Conservation (phyloP, 2,888 invertebrate species). For the Drosophila algonquin region DNA sequence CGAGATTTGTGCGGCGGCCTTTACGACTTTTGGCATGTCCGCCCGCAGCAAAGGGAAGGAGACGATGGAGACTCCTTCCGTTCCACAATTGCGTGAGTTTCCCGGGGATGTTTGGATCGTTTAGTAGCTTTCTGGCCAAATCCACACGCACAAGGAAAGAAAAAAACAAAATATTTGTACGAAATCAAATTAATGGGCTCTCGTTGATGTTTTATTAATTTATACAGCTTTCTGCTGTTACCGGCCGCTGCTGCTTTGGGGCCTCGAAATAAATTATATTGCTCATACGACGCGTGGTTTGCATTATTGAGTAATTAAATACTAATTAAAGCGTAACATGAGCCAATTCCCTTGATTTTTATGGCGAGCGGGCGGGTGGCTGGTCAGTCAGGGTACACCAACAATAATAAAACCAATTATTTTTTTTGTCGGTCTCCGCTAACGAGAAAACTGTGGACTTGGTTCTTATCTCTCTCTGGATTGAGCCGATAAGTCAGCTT, state of each 20-base stretch:
- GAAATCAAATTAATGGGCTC: constrained; percentile 75
- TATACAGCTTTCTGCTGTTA: constrained; percentile 53
- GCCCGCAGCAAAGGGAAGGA: constrained; percentile 19
- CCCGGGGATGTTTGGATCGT: constrained; percentile 6
- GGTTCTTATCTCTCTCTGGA: constrained; percentile 28
- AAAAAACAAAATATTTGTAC: constrained; percentile 66
- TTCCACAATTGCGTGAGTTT: constrained; percentile 48
- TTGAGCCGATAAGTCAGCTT: constrained; percentile 30
- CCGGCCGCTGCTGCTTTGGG: background rate
- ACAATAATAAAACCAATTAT: constrained; percentile 18
- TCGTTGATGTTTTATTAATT: constrained; percentile 77
- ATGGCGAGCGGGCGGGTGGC: constrained; percentile 6
- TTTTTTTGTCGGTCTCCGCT: constrained; percentile 2
- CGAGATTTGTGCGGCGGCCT: constrained; percentile 67
- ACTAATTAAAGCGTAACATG: constrained; percentile 75
- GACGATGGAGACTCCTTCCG: constrained; percentile 16
- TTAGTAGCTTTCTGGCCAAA: constrained; percentile 13
- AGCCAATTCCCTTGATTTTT: constrained; percentile 59
- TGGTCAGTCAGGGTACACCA: background rate
- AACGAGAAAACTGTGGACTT: constrained; percentile 34
- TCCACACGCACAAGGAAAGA: constrained; percentile 51
- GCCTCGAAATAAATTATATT: constrained; percentile 62
- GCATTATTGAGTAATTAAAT: constrained; percentile 78
- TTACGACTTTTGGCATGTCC: constrained; percentile 74
- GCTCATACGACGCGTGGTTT: constrained; percentile 68